These are phyloP conservation scores for Lasioglossum calceatum DNA, from an alignment of 2,888 invertebrate genomes.

Conservation along the genomic window DNA sequence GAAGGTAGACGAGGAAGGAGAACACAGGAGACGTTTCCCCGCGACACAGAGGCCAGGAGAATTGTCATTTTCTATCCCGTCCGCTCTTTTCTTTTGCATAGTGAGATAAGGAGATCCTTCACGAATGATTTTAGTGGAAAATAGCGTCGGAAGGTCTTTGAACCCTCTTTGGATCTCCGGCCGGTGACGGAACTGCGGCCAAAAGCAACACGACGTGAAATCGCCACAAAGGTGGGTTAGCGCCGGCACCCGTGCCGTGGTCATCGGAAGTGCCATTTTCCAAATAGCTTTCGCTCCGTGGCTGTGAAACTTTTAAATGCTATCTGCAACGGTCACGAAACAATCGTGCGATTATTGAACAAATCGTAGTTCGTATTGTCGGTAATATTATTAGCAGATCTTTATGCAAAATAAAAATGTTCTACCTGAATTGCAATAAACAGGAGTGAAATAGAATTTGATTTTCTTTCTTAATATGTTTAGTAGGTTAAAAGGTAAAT, in stretches of 20 bases:
- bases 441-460: no score
- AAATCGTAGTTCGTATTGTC: no score
- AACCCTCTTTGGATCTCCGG: constrained; percentile 61
- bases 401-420: no score
- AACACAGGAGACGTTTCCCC: not conserved
- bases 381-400: no score
- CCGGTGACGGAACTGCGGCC: constrained; percentile 43
- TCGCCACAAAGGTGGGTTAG: constrained; percentile 61
- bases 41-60: constrained; percentile 49
- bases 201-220: constrained; percentile 62
- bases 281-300: constrained; percentile 46
- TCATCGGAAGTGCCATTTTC: constrained; percentile 54
- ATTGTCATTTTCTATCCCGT: constrained; percentile 63
- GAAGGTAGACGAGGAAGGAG: constrained; percentile 19
- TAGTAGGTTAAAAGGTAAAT: no score
- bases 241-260: constrained; percentile 23
- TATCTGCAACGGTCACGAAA: not conserved
- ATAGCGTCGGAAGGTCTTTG: constrained; percentile 65
- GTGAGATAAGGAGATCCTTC: constrained; percentile 67
- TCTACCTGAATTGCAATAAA: no score
- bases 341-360: no score
- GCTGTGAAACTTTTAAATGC: not conserved
- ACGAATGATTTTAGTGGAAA: constrained; percentile 73
- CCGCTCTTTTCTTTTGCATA: constrained; percentile 63
- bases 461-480: no score